Base-by-base conservation (phyloP, 2,797 vertebrate genomes). In the Gadopsis bispinosus region DNA sequence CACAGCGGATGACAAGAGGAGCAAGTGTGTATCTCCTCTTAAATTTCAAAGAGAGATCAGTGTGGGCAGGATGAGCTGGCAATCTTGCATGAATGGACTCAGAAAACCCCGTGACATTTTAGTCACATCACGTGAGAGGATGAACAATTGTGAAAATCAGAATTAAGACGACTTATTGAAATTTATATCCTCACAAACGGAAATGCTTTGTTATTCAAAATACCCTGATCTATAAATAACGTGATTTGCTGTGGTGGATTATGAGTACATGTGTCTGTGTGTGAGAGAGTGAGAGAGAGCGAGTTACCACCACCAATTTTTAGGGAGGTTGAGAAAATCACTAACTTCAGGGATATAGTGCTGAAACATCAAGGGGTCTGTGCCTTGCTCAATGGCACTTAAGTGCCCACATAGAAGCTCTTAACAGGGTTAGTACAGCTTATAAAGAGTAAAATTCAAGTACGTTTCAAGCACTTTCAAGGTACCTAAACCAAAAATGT, bases 21-120 rank as follows among this genome's bases (percentile, higher is more conserved):
- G 86, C 79, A 83, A 93, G 87, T 90, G 92, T 85, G 79, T 69
- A 80, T 80, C 37, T 37, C 41, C 72, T 87, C 81, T 88, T 83
- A 22, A 5, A 75, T 92, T 89, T 89, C 87, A 93, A 90, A 91
- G 88, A 63, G 62, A 83, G 56, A 73, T 77, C 65, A 29, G 73
- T 61, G 67, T 37, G 53, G 67, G 67, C 54, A 60, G 60, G 79
- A 50, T 9, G 84, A 70, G 79, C 37, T 54, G 75, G 58, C 66
- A 65, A 47, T 64, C 69, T 3, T 17, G 56, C 67, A 79, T 75
- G 76, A 86, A 77, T 71, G 56, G 61, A 77, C 33, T 55, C 47
- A 31, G 54, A 47, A 59, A 41, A 41, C 60, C 51, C 58, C 50
- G 67, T 9, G 47, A 86, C 74, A 35, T 73, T 75, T 69, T 11